These are phyloP conservation scores for Apostichopus leukothele DNA, from an alignment of 53 echinoderm and acorn worm species.

Conservation along the genomic window DNA sequence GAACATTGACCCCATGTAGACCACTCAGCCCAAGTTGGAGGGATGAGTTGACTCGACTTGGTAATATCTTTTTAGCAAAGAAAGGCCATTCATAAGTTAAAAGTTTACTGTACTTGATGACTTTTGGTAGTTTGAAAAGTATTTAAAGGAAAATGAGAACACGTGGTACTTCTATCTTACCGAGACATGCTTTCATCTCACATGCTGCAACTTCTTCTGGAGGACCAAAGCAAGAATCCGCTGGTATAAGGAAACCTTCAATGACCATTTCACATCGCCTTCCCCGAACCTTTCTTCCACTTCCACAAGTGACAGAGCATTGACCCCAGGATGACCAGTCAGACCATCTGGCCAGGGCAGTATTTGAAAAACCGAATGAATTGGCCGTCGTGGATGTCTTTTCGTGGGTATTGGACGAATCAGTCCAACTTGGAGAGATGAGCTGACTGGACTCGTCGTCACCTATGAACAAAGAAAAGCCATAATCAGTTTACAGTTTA, in stretches of 20 bases:
- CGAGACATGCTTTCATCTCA: not conserved
- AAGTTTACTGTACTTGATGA: too few relatives aligned
- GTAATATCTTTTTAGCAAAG: too few relatives aligned
- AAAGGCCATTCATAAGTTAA: too few relatives aligned
- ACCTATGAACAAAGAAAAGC: too few relatives aligned
- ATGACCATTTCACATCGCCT: conserved; percentile 49
- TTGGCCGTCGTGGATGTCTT: not conserved
- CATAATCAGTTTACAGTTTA: too few relatives aligned
- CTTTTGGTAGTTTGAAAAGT: too few relatives aligned
- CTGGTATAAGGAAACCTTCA: not conserved
- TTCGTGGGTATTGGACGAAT: not conserved
- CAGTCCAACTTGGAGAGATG: conserved; percentile 26
- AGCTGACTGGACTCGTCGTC: not conserved
- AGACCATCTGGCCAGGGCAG: conserved; percentile 41
- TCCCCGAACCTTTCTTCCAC: conserved; percentile 44
- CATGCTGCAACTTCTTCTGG: conserved; percentile 1
- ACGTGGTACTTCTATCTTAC: not conserved
- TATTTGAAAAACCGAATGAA: not conserved
- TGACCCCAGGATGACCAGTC: conserved; percentile 64
- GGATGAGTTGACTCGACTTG: not conserved
- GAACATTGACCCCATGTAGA: conserved; percentile 47
- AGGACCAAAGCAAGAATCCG: conserved; percentile 19
- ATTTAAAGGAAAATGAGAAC: too few relatives aligned
- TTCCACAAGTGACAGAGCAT: conserved; percentile 61
- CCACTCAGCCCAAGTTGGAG: conserved; percentile 49